Base-by-base conservation (phyloP, 2,888 invertebrate species). In the Yponomeuta cagnagella region DNA sequence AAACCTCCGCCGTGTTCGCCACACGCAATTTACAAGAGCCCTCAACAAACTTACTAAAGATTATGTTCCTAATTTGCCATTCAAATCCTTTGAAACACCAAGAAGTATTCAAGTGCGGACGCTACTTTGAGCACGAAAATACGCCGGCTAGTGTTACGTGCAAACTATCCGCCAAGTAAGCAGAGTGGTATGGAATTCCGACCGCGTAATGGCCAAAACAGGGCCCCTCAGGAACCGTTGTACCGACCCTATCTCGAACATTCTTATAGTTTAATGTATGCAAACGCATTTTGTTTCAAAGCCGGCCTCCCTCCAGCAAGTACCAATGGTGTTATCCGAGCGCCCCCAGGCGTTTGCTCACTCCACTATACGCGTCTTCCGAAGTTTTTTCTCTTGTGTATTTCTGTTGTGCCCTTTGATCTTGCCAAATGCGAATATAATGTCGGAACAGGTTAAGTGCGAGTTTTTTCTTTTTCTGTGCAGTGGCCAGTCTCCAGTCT, bases 221-320 rank as follows among this genome's bases (percentile, higher is more conserved):
- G 84, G 81, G 82, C 83, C 90, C 86, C 84, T 70, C 74, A 87
- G 81, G 89, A 85, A 82, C 83, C 81, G 81, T 74, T 77, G 83
- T 85, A 85, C 88, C 84, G 87, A 84, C 88, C 85, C 87, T 89
- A 89, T 91, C 90, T 90, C 79, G 82, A 82, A 90, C 91, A 91
- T 91, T 91, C 92, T 90, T 90, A 90, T 84, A 89, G 86, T 91
- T 92, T 91, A 91, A 92, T 91, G 88, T 92, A 92, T 92, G 92
- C 91, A 92, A 92, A 92, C 91, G 91, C 91, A 92, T 91, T 92
- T 92, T 92, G 91, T 92, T 91, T 90, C 91, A 90, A 91, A 92
- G 90, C 88, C 86, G 86, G 80, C 85, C 85, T 87, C 91, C 89
- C 90, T 33, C 86, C 83, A 15, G 52, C 52, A 85, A 85, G 87